Evolutionary conservation across 2,888 invertebrate species (phyloP).

Genomic region (Congeria kusceri): DNA sequence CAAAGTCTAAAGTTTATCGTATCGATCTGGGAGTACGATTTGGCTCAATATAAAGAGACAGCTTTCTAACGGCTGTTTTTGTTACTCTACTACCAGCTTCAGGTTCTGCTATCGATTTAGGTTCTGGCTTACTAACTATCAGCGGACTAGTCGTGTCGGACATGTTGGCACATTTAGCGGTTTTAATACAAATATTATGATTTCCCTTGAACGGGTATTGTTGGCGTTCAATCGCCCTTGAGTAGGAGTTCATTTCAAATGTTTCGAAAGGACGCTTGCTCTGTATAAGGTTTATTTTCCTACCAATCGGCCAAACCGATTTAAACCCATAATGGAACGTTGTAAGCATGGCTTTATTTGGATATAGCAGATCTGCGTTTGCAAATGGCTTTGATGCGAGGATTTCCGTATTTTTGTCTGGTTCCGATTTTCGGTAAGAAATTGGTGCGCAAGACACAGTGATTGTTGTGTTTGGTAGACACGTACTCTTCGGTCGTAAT

Average conservation of each 20-base stretch:
- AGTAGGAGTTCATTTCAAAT: slow-evolving; percentile 64
- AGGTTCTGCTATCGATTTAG: slow-evolving; percentile 13
- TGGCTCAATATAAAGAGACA: slow-evolving; percentile 20
- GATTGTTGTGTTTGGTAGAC: background rate
- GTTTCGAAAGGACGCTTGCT: slow-evolving; percentile 52
- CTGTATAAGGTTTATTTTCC: slow-evolving; percentile 65
- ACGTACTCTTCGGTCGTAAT: slow-evolving; percentile 19
- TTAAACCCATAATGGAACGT: slow-evolving; percentile 68
- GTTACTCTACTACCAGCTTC: slow-evolving; percentile 6
- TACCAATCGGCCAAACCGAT: slow-evolving; percentile 70
- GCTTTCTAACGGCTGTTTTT: slow-evolving; percentile 25
- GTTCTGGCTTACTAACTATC: slow-evolving; percentile 13
- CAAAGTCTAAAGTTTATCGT: slow-evolving; percentile 10
- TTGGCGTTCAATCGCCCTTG: slow-evolving; percentile 49
- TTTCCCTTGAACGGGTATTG: slow-evolving; percentile 50
- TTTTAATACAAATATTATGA: background rate
- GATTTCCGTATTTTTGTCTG: slow-evolving; percentile 34
- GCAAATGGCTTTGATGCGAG: slow-evolving; percentile 46
- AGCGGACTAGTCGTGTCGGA: background rate
- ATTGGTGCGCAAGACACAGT: too few relatives aligned
- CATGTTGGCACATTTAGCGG: background rate
- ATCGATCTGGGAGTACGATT: slow-evolving; percentile 23
- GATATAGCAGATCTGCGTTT: slow-evolving; percentile 54
- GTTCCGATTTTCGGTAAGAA: slow-evolving; percentile 33
- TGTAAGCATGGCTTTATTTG: slow-evolving; percentile 53